Conservation (phyloP, 2,113 vertebrate species). For the Notothenia rossii region DNA sequence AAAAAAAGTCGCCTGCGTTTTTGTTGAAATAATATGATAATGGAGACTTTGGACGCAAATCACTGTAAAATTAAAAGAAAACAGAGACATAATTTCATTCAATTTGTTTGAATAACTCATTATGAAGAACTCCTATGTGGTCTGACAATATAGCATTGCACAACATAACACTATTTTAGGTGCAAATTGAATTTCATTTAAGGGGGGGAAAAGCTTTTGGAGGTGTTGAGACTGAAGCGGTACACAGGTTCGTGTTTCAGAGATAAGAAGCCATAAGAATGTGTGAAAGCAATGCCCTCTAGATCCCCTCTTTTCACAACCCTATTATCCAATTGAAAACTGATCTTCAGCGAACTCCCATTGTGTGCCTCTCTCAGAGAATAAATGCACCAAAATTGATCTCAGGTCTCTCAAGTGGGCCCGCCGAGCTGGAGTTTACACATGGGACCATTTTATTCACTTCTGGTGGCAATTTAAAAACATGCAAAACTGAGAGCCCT, state of each 20-base stretch:
- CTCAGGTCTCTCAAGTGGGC: slow-evolving; percentile 80
- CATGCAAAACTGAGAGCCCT: slow-evolving; percentile 68
- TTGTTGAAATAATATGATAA: slow-evolving; percentile 30
- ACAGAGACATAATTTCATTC: slow-evolving; percentile 48
- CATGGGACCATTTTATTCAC: slow-evolving; percentile 86
- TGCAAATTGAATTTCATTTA: slow-evolving; percentile 65
- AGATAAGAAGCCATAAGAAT: slow-evolving; percentile 79
- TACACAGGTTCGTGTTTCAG: slow-evolving; percentile 69
- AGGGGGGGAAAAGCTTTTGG: slow-evolving; percentile 32
- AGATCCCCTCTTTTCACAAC: slow-evolving; percentile 78
- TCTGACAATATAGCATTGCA: slow-evolving; percentile 25
- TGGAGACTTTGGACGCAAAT: slow-evolving; percentile 20
- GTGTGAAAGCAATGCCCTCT: slow-evolving; percentile 83
- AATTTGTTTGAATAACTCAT: slow-evolving; percentile 50
- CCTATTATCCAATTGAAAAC: slow-evolving; percentile 85
- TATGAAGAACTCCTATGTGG: slow-evolving; percentile 21
- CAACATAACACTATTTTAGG: slow-evolving; percentile 27
- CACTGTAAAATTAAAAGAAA: slow-evolving; percentile 70
- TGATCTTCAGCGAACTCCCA: slow-evolving; percentile 80
- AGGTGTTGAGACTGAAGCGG: slow-evolving; percentile 64
- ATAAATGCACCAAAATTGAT: slow-evolving; percentile 85
- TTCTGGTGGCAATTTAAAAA: slow-evolving; percentile 86
- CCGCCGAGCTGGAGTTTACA: slow-evolving; percentile 73
- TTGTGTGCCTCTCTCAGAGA: slow-evolving; percentile 80
- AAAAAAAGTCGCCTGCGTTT: slow-evolving; percentile 1